Base-by-base conservation (phyloP, 2,888 invertebrate genomes). In the Dasypolia templi region DNA sequence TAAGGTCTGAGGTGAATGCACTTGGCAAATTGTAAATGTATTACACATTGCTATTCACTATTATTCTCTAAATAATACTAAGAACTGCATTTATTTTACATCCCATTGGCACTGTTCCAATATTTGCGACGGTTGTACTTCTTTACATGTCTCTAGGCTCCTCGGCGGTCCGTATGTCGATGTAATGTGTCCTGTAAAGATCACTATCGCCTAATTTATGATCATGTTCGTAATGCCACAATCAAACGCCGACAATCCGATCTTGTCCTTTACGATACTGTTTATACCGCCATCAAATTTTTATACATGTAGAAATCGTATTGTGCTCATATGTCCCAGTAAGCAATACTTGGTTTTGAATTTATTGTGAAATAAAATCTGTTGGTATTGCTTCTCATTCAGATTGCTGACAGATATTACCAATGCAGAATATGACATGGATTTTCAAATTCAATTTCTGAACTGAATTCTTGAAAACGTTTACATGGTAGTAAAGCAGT, bases 141-240 rank as follows among this genome's bases (percentile, higher is more conserved):
- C 72, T 80, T n/a, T 84, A 66, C 76, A 70, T 82, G 68, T 75
- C 73, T 78, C 69, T 64, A 68, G 69, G 72, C 84, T 79, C 74
- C 66, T 79, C 72, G 75, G 77, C 77, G 85, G 75, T 77, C 75
- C 69, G 68, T 86, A 63, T 83, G 82, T 79, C 77, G 87, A 87
- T 91, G 91, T 91, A 87, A 88, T 77, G 87, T 88, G 89, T 91
- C 89, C 89, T 90, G 89, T 87, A 83, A 69, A 85, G 94, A 94
- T 93, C 84, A 90, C 91, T 90, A 94, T 94, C 94, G 78, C 84
- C 89, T 93, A 91, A 94, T 94, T 92, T 94, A 94, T 92, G 92
- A 90, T 83, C 90, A 79, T 91, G 91, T 91, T 84, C 82, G 82
- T 82, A 79, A 81, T 86, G 80, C 85, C 86, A 89, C 89, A 89